Evolutionary conservation across 1,140 invertebrate species (phyloP), one percentile per base, ranked within the genome.

Genomic region (Holotrichia oblita): DNA sequence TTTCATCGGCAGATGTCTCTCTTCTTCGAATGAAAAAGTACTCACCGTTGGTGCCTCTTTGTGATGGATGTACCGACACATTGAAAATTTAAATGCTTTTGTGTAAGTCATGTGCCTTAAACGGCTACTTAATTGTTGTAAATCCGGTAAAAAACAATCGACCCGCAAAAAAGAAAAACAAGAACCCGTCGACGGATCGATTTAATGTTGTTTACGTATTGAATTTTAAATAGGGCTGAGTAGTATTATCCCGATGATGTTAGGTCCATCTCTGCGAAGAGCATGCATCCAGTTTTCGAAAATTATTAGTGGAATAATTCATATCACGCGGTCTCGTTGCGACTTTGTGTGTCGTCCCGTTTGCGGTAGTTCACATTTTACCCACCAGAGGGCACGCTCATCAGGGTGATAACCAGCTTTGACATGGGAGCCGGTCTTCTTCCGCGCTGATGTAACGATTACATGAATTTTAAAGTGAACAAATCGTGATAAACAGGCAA

Each of bases 401-500:
- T n/a, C 48, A 17, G 48, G 14, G 17, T 55, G 48, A 17, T 55
- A 55, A 55, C 48, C 4, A 14, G 48, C 48, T 55, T 55, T 55
- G 48, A 55, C 27, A 34, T 34, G 27, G 27, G 48, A 55, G 48
- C 48, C 27, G 27, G 27, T 55, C 17, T 55, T 55, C 48, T 55
- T 55, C 48, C 48, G 48, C 48, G 48, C 48, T 55, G 48, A 55
- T 55, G 48, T 55, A 55, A 17, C 48, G 48, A 55, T 55, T 55
- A 55, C 48, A 55, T 55, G 48, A 55, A 55, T 55, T 55, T 55
- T 55, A 55, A 55, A 55, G 48, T 55, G 48, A 55, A 55, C 48
- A 55, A 55, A 55, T 55, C 48, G 48, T 17, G 48, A 55, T 55
- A 55, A 55, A 17, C 48, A 55, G 48, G 48, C 14, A 55, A 55